Percentiles rank a stretch among this genome's conserved stretches.
Evolutionary conservation across 2,113 vertebrate species (phyloP).

Genomic region (Pluvianellus socialis): DNA sequence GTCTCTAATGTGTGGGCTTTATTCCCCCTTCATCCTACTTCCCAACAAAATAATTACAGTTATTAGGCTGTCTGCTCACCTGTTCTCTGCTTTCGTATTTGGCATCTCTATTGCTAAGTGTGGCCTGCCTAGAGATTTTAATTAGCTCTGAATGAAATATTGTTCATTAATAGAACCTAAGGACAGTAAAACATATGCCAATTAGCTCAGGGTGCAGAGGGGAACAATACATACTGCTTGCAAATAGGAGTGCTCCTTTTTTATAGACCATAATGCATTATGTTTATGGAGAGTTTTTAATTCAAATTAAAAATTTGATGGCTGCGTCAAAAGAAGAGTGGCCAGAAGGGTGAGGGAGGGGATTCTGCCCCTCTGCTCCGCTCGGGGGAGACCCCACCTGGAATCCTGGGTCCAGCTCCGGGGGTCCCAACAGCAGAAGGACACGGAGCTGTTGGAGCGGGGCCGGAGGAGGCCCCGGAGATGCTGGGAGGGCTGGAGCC

Average conservation of each 20-base stretch:
- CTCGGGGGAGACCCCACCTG: too few species aligned
- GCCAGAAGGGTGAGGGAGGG: too few species aligned
- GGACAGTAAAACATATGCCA: slow-evolving; percentile 60
- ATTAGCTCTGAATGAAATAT: slow-evolving; percentile 71
- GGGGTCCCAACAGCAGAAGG: too few species aligned
- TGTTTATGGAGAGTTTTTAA: slow-evolving; percentile 24
- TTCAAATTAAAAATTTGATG: too few species aligned
- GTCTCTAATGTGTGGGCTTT: background rate
- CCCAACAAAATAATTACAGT: slow-evolving; percentile 43
- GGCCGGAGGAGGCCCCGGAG: too few species aligned
- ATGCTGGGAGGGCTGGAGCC: too few species aligned
- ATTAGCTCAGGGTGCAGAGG: background rate
- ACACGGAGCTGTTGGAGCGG: too few species aligned
- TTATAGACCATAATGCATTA: slow-evolving; percentile 1
- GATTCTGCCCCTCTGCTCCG: too few species aligned
- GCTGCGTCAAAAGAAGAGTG: too few species aligned
- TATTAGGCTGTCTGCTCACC: slow-evolving; percentile 66
- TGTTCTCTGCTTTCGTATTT: slow-evolving; percentile 37
- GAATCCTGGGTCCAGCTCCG: too few species aligned
- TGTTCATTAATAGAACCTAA: slow-evolving; percentile 68
- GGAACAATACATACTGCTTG: background rate
- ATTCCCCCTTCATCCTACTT: background rate
- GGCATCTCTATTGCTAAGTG: slow-evolving; percentile 53
- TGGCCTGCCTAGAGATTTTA: slow-evolving; percentile 61
- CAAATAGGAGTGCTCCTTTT: slow-evolving; percentile 7